These are phyloP conservation scores for Oxyruncus cristatus DNA, from an alignment of 2,113 vertebrate species.

Conservation along the genomic window DNA sequence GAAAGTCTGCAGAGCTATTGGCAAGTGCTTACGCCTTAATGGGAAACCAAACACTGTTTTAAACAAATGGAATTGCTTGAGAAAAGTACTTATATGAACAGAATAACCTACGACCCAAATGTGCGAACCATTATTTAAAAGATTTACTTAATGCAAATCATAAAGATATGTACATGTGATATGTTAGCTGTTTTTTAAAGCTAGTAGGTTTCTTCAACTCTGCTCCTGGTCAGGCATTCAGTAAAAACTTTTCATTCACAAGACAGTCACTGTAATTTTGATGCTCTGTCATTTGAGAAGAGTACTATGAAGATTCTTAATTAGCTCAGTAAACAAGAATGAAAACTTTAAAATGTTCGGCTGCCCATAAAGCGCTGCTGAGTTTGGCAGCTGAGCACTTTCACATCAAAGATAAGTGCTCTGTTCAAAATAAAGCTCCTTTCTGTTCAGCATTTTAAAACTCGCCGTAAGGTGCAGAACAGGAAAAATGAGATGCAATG, in stretches of 20 bases:
- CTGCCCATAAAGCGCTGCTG: background rate
- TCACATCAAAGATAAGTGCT: background rate
- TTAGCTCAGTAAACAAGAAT: conserved; percentile 37
- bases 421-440: background rate
- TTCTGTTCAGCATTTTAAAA: background rate
- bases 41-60: background rate
- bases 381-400: conserved; percentile 1
- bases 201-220: background rate
- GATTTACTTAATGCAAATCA: background rate
- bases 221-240: background rate
- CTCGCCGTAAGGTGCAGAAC: background rate
- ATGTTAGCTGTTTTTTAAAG: background rate
- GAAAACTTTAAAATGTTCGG: background rate
- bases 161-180: background rate
- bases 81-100: background rate
- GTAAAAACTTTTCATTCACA: background rate
- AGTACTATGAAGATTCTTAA: background rate
- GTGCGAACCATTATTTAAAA: background rate
- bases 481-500: background rate
- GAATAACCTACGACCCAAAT: background rate
- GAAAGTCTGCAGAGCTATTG: background rate
- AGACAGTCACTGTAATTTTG: background rate
- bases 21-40: conserved; percentile 21
- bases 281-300: background rate
- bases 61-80: conserved; percentile 7